Conservation (phyloP, 1,140 invertebrate species). For the Antheraea mylitta region DNA sequence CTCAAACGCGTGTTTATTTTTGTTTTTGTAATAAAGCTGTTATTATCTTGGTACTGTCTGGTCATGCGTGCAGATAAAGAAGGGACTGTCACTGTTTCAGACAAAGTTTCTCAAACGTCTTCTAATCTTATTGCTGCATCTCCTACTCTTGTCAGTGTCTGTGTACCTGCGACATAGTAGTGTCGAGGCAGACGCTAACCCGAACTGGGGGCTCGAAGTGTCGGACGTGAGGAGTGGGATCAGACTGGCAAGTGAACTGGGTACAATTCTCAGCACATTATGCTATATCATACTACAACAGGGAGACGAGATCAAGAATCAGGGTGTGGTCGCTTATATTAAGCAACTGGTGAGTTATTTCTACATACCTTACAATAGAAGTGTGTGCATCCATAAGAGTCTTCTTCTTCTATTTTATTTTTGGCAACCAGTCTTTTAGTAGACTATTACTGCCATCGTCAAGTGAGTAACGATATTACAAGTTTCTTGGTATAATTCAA, state of each 20-base stretch:
- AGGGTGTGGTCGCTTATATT: conserved; percentile 93
- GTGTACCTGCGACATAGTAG: conserved; percentile 92
- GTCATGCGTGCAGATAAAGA: no score
- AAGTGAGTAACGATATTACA: no score
- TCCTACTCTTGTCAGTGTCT: conserved; percentile 92
- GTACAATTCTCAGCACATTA: conserved; percentile 91
- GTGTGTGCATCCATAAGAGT: no score
- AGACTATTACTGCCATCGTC: no score
- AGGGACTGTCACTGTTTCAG: conserved; percentile 68
- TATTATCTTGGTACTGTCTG: no score
- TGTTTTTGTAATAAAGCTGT: no score
- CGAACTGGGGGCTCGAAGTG: conserved; percentile 58
- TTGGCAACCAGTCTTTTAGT: no score
- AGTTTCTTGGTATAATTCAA: no score
- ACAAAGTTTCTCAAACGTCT: conserved; percentile 95
- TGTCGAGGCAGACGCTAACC: conserved; percentile 62
- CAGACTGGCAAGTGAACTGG: conserved; percentile 89
- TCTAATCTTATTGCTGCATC: conserved; percentile 91
- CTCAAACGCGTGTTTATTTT: no score
- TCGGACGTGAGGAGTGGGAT: conserved; percentile 76
- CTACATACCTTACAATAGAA: no score
- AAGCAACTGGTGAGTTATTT: conserved; percentile 90
- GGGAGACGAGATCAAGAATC: conserved; percentile 95
- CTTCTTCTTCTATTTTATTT: no score
- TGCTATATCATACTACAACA: conserved; percentile 95